Evolutionary conservation across 2,888 invertebrate genomes (phyloP).

Genomic region (Dioctria linearis): DNA sequence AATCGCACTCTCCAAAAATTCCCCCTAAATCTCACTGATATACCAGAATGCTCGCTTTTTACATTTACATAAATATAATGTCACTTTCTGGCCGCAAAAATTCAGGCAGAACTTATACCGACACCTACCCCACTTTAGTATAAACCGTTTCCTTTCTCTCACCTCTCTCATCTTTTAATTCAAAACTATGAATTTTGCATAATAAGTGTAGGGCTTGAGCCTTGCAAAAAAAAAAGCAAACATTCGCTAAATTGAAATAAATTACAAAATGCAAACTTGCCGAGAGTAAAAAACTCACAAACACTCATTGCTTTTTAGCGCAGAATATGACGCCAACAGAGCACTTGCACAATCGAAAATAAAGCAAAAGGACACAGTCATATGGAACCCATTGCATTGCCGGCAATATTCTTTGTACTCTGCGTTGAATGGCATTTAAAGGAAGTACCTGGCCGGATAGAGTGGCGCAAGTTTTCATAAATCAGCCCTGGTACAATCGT

Average conservation of each 20-base stretch:
- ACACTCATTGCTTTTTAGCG: background rate
- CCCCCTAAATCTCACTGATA: no score
- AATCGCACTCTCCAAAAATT: no score
- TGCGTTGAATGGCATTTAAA: conserved; percentile 4
- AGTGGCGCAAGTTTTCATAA: conserved; percentile 16
- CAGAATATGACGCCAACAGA: background rate
- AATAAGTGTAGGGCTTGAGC: background rate
- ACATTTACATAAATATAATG: no score
- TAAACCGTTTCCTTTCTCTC: background rate
- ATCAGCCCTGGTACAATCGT: conserved; percentile 49
- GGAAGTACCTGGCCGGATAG: conserved; percentile 35
- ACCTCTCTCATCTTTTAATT: background rate
- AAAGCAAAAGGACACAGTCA: conserved; percentile 1
- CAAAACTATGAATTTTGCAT: background rate
- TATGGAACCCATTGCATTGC: background rate
- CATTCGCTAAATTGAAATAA: background rate
- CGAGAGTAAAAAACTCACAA: no score
- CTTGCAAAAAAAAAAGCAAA: background rate
- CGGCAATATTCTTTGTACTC: background rate
- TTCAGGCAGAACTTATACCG: no score
- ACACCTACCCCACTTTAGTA: no score
- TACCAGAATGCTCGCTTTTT: no score
- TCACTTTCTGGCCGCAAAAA: no score
- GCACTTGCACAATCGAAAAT: background rate
- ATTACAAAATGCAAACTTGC: background rate